These are phyloP conservation scores for Phengaris arion DNA, from an alignment of 2,888 invertebrate genomes.

Conservation along the genomic window DNA sequence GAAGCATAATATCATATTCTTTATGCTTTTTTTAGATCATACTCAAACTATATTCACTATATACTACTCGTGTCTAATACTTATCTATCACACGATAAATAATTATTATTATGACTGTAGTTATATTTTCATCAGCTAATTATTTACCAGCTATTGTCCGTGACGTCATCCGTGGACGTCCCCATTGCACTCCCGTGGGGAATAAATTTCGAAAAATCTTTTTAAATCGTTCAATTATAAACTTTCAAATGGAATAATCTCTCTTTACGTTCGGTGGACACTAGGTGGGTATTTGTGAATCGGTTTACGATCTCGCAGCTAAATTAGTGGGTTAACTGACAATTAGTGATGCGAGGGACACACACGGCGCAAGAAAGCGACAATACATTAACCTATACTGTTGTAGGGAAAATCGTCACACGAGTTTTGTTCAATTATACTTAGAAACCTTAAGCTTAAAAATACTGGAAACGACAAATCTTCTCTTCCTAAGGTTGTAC, in stretches of 20 bases:
- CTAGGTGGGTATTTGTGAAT: conserved; percentile 44
- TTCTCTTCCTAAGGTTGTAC: neutral
- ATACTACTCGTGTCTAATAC: too few species aligned
- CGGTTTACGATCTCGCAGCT: conserved; percentile 58
- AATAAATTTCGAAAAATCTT: too few species aligned
- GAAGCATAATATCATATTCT: too few species aligned
- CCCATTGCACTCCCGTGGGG: too few species aligned
- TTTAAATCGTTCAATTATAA: neutral
- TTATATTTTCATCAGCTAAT: too few species aligned
- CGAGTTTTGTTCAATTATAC: conserved; percentile 71
- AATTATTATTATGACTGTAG: too few species aligned
- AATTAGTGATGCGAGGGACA: conserved; percentile 69
- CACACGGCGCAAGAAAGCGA: conserved; percentile 64
- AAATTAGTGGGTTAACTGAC: conserved; percentile 73
- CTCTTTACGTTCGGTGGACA: neutral
- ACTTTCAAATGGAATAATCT: neutral
- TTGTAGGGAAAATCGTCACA: conserved; percentile 72
- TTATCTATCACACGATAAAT: too few species aligned
- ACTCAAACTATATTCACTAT: too few species aligned
- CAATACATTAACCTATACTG: conserved; percentile 70
- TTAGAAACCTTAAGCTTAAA: conserved; percentile 47
- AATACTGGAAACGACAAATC: conserved; percentile 39
- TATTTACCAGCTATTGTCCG: too few species aligned
- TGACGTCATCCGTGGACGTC: too few species aligned
- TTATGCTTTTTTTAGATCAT: too few species aligned